Conservation (phyloP, 2,888 invertebrate genomes). For the Gortyna flavago region DNA sequence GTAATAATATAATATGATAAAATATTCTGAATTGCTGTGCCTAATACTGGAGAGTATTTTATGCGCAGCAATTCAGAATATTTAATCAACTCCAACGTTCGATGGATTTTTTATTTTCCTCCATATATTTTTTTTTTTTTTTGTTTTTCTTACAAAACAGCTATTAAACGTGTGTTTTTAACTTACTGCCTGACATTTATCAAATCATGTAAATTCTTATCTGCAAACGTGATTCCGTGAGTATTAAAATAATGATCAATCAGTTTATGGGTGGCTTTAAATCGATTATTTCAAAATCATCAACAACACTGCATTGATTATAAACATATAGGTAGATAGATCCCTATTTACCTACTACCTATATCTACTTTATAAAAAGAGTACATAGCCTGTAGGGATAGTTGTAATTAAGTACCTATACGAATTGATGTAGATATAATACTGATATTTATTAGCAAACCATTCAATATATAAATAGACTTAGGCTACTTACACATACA, state of each 20-base stretch:
- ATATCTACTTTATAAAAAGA: conserved; percentile 11
- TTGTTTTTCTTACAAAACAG: neutral
- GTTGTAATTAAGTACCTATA: no score
- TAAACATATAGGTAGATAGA: neutral
- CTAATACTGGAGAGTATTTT: neutral
- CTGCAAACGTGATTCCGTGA: neutral
- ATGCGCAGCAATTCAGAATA: neutral
- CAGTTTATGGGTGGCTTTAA: conserved; percentile 7
- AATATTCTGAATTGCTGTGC: neutral
- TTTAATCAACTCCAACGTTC: no score
- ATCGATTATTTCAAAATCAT: conserved; percentile 12
- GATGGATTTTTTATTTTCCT: neutral
- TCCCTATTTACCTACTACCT: neutral
- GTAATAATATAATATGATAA: neutral
- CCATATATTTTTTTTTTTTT: no score
- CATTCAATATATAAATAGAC: no score
- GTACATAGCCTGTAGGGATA: neutral
- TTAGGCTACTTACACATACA: no score
- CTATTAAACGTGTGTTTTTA: neutral
- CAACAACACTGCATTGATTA: neutral
- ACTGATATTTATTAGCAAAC: no score
- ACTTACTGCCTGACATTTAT: conserved; percentile 15
- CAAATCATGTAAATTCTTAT: conserved; percentile 10
- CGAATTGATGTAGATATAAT: no score
- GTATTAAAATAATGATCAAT: conserved; percentile 19